Base-by-base conservation (phyloP, 2,888 invertebrate species). In the Arrhopalites spinosus region DNA sequence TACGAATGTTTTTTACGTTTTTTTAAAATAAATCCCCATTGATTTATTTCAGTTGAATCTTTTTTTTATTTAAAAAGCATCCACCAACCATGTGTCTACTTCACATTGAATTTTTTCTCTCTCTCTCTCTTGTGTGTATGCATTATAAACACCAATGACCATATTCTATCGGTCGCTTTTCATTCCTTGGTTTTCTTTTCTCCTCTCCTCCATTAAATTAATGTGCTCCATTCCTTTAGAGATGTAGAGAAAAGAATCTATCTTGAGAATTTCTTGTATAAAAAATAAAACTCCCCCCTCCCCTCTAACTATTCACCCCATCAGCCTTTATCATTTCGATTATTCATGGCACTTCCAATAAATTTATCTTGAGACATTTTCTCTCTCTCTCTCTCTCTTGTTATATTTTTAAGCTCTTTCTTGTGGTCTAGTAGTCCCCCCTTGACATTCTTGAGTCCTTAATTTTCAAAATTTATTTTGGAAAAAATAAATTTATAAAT, bases 1-100 rank as follows among this genome's bases (percentile, higher is more conserved):
- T 83, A 81, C 81, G 83, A 82, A 68, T 59, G 74, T 74, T 74
- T 74, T 74, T 74, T 74, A 68, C 68, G 56, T 68, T 74, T 83
- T 83, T 79, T 83, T 81, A 81, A 83, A 83, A 82, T 83, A 83
- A 83, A 83, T 83, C 83, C 83, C 82, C 82, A 83, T 83, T 83
- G 83, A 83, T 83, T 83, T 83, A 83, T 83, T 83, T 83, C 83
- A 36, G 36, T 11, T 36, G 36, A 36, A 36, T 36, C 36, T 36
- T 36, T 36, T n/a, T 36, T 36, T 36, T 36, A 78, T 82, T 82
- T 83, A 82, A 82, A 81, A 81, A 78, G 77, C 75, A 78, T 79
- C 76, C 74, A 78, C 76, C 76, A 73, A 78, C 67, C 61, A 56
- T 72, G 63, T 73, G 66, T 75, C 20, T 63, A 45, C 45, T 45